Percentiles rank a stretch among this genome's conserved stretches.
Evolutionary conservation across 2,888 invertebrate genomes (phyloP).

Genomic region (Saturnia japonica): DNA sequence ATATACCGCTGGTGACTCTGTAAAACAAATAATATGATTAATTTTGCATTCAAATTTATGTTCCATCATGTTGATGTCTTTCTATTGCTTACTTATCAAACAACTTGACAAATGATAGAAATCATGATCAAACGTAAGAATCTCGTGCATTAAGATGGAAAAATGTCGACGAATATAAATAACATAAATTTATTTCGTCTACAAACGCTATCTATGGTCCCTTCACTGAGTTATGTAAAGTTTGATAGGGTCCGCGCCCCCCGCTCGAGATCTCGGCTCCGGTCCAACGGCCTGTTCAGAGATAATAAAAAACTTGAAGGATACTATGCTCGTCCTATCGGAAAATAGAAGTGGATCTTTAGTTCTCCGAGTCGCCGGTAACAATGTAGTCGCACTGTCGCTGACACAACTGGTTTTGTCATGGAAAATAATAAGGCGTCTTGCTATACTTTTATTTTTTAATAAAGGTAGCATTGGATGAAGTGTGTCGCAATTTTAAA

Average conservation of each 20-base stretch:
- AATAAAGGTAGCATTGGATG: neutral
- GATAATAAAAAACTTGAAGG: conserved; percentile 80
- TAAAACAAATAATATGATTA: neutral
- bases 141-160: neutral
- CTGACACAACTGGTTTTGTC: conserved; percentile 39
- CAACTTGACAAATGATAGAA: neutral
- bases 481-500: neutral
- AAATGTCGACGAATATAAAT: conserved; percentile 3
- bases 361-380: conserved; percentile 66
- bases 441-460: neutral
- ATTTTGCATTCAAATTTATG: neutral
- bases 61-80: neutral
- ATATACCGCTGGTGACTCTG: too few relatives aligned
- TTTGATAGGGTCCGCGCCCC: conserved; percentile 14
- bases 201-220: conserved; percentile 13
- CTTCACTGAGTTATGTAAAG: conserved; percentile 13
- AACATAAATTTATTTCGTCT: conserved; percentile 12
- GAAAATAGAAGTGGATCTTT: conserved; percentile 75
- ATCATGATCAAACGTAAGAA: neutral
- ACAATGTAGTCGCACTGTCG: conserved; percentile 64
- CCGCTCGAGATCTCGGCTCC: conserved; percentile 31
- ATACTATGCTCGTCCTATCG: conserved; percentile 74
- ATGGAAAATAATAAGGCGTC: conserved; percentile 16
- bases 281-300: conserved; percentile 64
- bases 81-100: neutral